Evolutionary conservation across 2,888 invertebrate genomes (phyloP).

Genomic region (Herminia tarsipennalis): DNA sequence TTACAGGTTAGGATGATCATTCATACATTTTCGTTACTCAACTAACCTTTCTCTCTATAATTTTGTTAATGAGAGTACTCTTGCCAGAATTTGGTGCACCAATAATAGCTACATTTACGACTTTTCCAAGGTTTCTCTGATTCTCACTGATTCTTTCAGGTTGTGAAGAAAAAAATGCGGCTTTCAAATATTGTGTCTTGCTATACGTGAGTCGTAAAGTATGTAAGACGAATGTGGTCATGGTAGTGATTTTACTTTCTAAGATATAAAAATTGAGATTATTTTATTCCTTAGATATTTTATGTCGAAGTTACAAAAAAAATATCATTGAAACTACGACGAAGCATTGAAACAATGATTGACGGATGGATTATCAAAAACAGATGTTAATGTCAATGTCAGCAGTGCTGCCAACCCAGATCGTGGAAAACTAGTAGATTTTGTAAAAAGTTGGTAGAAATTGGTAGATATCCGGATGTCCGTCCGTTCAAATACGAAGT

Average conservation of each 20-base stretch:
- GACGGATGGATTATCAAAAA: too few relatives aligned
- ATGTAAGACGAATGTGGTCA: slow-evolving; percentile 41
- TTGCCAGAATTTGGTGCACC: slow-evolving; percentile 98
- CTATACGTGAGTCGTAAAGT: slow-evolving; percentile 40
- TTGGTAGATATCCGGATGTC: too few relatives aligned
- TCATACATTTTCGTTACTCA: too few relatives aligned
- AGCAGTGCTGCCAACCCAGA: too few relatives aligned
- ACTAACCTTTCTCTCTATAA: slow-evolving; percentile 91
- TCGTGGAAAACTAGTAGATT: too few relatives aligned
- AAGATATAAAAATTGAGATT: background rate
- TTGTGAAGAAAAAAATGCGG: slow-evolving; percentile 65
- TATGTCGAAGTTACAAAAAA: background rate
- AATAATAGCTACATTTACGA: slow-evolving; percentile 93
- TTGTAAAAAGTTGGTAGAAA: too few relatives aligned
- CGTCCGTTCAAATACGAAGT: too few relatives aligned
- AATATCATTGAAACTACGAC: too few relatives aligned
- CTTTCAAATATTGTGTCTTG: slow-evolving; percentile 44
- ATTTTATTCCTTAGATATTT: background rate
- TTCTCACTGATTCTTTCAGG: slow-evolving; percentile 54
- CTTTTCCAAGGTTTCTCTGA: slow-evolving; percentile 58
- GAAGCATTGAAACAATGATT: too few relatives aligned
- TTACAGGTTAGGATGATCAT: too few relatives aligned
- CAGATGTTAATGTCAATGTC: too few relatives aligned
- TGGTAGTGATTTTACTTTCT: slow-evolving; percentile 19
- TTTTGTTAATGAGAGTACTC: slow-evolving; percentile 96